Evolutionary conservation across 2,113 vertebrate species (phyloP), one percentile per base, ranked within the genome.

Genomic region (Nannobrachium achirus): DNA sequence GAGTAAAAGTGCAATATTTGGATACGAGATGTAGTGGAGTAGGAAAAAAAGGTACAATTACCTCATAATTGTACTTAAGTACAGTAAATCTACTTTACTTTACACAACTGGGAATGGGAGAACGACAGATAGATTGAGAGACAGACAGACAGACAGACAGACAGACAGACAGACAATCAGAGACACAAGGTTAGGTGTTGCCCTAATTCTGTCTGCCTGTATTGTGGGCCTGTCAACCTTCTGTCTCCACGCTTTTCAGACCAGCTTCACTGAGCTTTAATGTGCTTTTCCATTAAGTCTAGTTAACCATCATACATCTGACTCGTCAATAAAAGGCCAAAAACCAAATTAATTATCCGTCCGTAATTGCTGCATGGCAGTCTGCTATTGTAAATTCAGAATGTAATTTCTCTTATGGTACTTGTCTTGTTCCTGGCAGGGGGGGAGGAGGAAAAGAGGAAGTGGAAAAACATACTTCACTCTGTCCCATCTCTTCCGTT

Each of bases 141-240:
- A 20, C 42, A n/a, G 16, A 10, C 13, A 40, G 14, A 25, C 15
- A 56, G 64, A 42, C 1, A 20, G 25, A 39, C 7, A 11, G 62
- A 52, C 13, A 14, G 38, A 52, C 25, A 19, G 33, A 19, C 25
- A 11, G 8, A 9, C 33, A 41, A 20, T n/a, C 44, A 20, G 44
- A 48, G 16, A 33, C 7, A 15, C 10, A 16, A 8, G 91, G 56
- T 14, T 10, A 60, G 57, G 44, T 62, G 42, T 14, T 44, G 60
- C 49, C 39, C 45, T 63, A 49, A 49, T 63, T 11, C 46, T 56
- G 61, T 77, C 72, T 38, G 75, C 70, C 72, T 38, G 75, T 72
- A 84, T 85, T 91, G 79, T 89, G 63, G 61, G 69, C 69, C 74
- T 87, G 85, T 89, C 88, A 91, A 64, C 80, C 80, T 48, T 55